A percentile compares a stretch with the other conserved stretches of the same genome.
Evolutionary conservation across 2,888 invertebrate genomes (phyloP).

Genomic region (Ectropis crepuscularia): DNA sequence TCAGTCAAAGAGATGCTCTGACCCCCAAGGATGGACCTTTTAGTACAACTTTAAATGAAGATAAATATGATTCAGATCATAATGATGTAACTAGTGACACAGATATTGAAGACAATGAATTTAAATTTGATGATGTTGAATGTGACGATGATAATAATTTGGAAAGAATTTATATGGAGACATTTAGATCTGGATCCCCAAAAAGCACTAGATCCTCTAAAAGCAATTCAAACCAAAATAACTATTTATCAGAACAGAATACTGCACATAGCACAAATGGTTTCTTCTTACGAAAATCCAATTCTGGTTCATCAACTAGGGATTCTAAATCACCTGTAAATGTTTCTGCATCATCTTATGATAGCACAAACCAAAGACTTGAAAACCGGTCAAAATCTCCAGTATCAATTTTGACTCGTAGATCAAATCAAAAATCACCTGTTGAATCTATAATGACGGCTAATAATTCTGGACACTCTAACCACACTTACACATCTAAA

Average conservation of each 20-base stretch:
- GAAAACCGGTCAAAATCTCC: conserved; percentile 55
- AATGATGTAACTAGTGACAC: conserved; percentile 39
- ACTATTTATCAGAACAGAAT: conserved; percentile 37
- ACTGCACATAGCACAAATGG: conserved; percentile 49
- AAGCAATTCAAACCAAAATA: conserved; percentile 45
- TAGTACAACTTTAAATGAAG: conserved; percentile 49
- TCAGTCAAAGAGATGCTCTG: conserved; percentile 73
- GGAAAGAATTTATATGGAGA: conserved; percentile 72
- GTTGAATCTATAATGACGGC: conserved; percentile 28
- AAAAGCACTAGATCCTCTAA: conserved; percentile 54
- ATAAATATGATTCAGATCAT: conserved; percentile 47
- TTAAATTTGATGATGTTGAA: conserved; percentile 48
- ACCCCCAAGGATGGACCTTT: conserved; percentile 61
- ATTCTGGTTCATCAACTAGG: conserved; percentile 46
- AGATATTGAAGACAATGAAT: conserved; percentile 46
- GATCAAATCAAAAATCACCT: conserved; percentile 47
- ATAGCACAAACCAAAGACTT: conserved; percentile 16
- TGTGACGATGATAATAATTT: conserved; percentile 67
- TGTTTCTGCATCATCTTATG: conserved; percentile 45
- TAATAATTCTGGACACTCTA: conserved; percentile 38
- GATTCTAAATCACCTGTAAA: conserved; percentile 55
- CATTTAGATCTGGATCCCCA: conserved; percentile 65
- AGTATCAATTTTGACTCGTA: conserved; percentile 53
- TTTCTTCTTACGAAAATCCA: conserved; percentile 65
- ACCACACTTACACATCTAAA: conserved; percentile 51